Conservation (phyloP, 2,888 invertebrate genomes). For the Lochmaea crataegi region DNA sequence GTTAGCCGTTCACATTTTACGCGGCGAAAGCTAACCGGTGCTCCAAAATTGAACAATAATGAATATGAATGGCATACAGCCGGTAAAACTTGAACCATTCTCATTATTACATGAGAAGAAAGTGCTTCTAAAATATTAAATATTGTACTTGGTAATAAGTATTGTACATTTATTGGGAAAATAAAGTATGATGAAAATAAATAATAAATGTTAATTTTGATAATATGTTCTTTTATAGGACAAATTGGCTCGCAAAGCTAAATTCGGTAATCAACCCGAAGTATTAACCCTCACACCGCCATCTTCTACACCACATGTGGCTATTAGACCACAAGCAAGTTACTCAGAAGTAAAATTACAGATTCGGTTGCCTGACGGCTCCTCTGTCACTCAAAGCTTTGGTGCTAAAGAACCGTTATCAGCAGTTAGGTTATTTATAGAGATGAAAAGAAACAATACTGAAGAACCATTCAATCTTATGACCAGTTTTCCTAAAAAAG, state of each 20-base stretch:
- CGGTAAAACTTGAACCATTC: no score
- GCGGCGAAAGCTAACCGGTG: no score
- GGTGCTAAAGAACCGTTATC: slow-evolving; percentile 89
- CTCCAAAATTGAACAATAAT: no score
- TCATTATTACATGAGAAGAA: no score
- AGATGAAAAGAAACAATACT: slow-evolving; percentile 83
- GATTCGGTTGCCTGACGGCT: slow-evolving; percentile 82
- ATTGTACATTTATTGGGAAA: no score
- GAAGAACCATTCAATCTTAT: slow-evolving; percentile 80
- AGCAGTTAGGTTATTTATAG: slow-evolving; percentile 89
- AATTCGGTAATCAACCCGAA: slow-evolving; percentile 59
- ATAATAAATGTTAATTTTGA: no score
- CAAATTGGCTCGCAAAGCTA: slow-evolving; percentile 83
- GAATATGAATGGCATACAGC: no score
- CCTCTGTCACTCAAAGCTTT: slow-evolving; percentile 79
- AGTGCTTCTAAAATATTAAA: no score
- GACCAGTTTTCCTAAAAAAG: slow-evolving; percentile 91
- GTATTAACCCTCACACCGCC: slow-evolving; percentile 50
- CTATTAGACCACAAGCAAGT: slow-evolving; percentile 59
- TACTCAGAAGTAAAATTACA: slow-evolving; percentile 79
- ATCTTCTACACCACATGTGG: slow-evolving; percentile 9
- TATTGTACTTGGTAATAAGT: no score
- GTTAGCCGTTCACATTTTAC: no score
- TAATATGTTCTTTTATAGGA: slow-evolving; percentile 70
- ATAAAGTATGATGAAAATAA: no score